Evolutionary conservation across 2,797 vertebrate genomes (phyloP), one percentile per base, ranked within the genome.

Genomic region (Epinephelus coioides): DNA sequence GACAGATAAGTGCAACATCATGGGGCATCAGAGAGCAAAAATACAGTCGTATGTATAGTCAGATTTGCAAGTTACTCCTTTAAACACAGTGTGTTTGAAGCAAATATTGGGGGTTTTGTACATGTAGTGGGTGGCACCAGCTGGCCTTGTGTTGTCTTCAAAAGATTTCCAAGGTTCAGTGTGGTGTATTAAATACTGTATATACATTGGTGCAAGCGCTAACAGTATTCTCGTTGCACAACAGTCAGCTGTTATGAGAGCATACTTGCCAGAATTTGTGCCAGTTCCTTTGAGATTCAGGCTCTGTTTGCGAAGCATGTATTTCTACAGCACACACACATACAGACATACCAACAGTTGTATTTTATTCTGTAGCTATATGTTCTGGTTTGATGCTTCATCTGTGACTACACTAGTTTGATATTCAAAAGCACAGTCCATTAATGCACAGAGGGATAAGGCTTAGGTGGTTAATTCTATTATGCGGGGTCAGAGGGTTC

Each of bases 381-480:
- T 23, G 2, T 15, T 40, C 15, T 43, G 11, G 1, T 51, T 67
- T 66, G 30, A 59, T 53, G 60, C 68, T 76, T 81, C 81, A 80
- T 82, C 68, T 70, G 1, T 9, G 63, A 75, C 69, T 63, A 25
- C 63, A 62, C 46, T 61, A 65, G 51, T 76, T 78, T 62, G 44
- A 76, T 51, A 69, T 81, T 69, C 38, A 74, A 67, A 80, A 70
- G 55, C 70, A 54, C 3, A 38, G 46, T 55, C 68, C 0, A 56
- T 74, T 6, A 70, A 68, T 34, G 68, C 71, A 40, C 78, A 53
- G 44, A 77, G 57, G 75, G 57, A 83, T 78, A 73, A 69, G 53
- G 81, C 76, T 86, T 73, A 54, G 27, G 64, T 86, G 59, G 72
- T 73, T 88, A 87, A 91, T 91, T 89, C 79, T 81, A 78, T 90